phyloP scores from a whole-genome alignment of 1,140 invertebrate species.

The Drosophila parvula region DNA sequence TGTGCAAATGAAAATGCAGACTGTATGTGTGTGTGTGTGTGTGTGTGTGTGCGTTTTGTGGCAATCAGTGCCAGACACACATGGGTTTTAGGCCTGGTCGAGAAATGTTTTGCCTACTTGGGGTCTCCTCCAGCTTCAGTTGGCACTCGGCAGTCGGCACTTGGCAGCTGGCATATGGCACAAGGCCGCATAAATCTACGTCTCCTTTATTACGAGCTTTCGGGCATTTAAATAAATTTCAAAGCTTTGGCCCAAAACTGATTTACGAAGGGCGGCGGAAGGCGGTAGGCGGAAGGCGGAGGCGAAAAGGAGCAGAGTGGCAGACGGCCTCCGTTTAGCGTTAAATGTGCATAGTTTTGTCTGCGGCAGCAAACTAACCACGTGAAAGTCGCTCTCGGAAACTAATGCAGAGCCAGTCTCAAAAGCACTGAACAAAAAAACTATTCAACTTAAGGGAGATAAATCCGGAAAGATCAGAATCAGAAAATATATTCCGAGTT shows the following conservation, averaged over 20 bases:
- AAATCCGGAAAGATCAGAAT: background rate
- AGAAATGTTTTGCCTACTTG: slow-evolving; percentile 62
- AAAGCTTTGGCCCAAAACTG: slow-evolving; percentile 69
- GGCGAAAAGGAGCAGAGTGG: slow-evolving; percentile 34
- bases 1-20: slow-evolving; percentile 68
- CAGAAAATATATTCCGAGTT: no score
- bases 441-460: background rate
- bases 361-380: slow-evolving; percentile 67
- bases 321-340: slow-evolving; percentile 56
- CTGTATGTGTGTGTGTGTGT: slow-evolving; percentile 15
- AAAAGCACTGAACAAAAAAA: background rate
- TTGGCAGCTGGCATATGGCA: slow-evolving; percentile 65
- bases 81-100: slow-evolving; percentile 64
- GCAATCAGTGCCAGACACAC: slow-evolving; percentile 71
- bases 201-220: slow-evolving; percentile 77
- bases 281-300: no score
- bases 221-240: slow-evolving; percentile 81
- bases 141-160: slow-evolving; percentile 46
- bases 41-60: slow-evolving; percentile 28
- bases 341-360: slow-evolving; percentile 75
- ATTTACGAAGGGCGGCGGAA: slow-evolving; percentile 62
- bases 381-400: slow-evolving; percentile 69
- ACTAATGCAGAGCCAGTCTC: slow-evolving; percentile 49
- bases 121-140: slow-evolving; percentile 25
- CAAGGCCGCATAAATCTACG: slow-evolving; percentile 73